Evolutionary conservation across 30 jellyfish, hydroid and myxozoan species (phyloP).

Genomic region (Mastigias papua): DNA sequence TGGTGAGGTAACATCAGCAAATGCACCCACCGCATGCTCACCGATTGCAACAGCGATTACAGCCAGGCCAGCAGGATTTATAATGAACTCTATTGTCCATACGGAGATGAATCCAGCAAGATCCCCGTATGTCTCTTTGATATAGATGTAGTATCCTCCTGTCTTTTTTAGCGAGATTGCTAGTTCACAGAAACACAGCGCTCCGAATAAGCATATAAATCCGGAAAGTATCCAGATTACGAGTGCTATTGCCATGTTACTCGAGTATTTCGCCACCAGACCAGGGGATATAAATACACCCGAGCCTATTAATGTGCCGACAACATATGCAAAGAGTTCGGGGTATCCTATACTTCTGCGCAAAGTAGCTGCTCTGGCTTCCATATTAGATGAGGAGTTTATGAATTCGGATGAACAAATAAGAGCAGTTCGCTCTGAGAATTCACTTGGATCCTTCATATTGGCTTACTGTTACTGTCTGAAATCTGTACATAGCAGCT

Average conservation of each 20-base stretch:
- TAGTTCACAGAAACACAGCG: conserved; percentile 61
- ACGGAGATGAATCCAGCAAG: conserved; percentile 26
- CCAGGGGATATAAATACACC: conserved; percentile 66
- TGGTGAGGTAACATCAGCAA: conserved; percentile 12
- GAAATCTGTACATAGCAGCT: too few relatives aligned
- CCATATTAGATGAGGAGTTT: too few relatives aligned
- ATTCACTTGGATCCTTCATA: too few relatives aligned
- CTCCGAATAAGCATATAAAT: conserved; percentile 35
- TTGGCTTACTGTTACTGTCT: too few relatives aligned
- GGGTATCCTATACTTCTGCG: conserved; percentile 29
- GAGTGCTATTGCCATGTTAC: conserved; percentile 49
- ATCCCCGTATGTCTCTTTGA: conserved; percentile 49
- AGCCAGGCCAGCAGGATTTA: conserved; percentile 23
- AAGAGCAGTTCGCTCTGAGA: too few relatives aligned
- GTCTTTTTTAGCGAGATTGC: conserved; percentile 36
- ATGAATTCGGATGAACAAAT: too few relatives aligned
- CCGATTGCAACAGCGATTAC: conserved; percentile 30
- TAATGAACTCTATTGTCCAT: conserved; percentile 33
- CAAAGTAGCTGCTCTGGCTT: too few relatives aligned
- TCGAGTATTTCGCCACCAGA: conserved; percentile 56
- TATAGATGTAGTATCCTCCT: conserved; percentile 60
- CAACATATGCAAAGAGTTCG: conserved; percentile 47
- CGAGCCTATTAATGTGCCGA: conserved; percentile 43
- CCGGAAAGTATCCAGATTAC: conserved; percentile 43
- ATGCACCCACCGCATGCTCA: conserved; percentile 17